phyloP scores from a whole-genome alignment of 2,113 vertebrate species.

The Cyanoderma ruficeps region DNA sequence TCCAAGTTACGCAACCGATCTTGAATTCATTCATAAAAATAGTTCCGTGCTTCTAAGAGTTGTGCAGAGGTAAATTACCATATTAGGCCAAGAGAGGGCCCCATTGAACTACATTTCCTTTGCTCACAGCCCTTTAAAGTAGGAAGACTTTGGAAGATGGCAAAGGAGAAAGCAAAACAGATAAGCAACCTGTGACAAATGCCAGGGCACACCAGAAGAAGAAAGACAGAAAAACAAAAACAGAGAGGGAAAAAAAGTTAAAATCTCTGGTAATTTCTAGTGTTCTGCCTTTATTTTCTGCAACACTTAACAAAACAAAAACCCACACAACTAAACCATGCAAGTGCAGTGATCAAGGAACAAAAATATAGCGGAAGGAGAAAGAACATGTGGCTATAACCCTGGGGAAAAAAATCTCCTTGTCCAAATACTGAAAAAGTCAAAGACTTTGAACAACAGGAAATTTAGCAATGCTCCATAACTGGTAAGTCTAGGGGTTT shows the following conservation, averaged over 20 bases:
- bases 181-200: neutral
- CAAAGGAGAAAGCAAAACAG: neutral
- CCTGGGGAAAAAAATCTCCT: neutral
- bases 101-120: conserved; percentile 27
- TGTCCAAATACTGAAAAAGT: neutral
- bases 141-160: neutral
- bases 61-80: neutral
- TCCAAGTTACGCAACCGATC: neutral
- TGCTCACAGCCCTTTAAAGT: neutral
- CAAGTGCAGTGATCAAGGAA: neutral
- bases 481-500: neutral
- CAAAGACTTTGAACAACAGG: neutral
- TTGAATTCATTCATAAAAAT: conserved; percentile 39
- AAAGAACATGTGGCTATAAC: neutral
- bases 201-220: neutral
- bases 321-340: neutral
- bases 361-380: neutral
- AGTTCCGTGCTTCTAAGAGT: neutral
- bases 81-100: conserved; percentile 65
- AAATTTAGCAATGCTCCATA: neutral
- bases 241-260: neutral
- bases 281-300: neutral
- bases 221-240: neutral
- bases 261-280: neutral
- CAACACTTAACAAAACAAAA: neutral